Conservation (phyloP, 2,797 vertebrate species). For the Bovichtus diacanthus region DNA sequence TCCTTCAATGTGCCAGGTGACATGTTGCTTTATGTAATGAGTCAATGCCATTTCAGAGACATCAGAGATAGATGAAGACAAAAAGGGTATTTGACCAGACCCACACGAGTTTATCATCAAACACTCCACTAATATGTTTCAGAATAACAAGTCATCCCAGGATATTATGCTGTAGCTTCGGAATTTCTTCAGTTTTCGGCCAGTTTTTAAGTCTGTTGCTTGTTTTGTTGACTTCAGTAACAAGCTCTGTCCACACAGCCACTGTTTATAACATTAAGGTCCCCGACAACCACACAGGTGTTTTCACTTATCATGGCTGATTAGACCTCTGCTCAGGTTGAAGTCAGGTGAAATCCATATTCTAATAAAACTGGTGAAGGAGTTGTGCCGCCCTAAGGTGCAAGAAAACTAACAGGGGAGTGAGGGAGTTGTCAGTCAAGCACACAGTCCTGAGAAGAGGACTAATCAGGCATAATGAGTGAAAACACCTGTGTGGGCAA, state of each 20-base stretch:
- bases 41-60: conserved; percentile 28
- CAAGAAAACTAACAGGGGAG: not conserved
- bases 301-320: not conserved
- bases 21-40: conserved; percentile 38
- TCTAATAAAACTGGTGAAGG: not conserved
- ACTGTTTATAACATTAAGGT: not conserved
- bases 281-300: not conserved
- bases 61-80: conserved; percentile 17
- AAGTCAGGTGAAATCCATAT: not conserved
- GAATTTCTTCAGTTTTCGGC: not conserved
- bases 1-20: conserved; percentile 24
- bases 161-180: not conserved
- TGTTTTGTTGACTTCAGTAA: not conserved
- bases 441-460: not conserved
- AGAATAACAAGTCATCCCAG: not conserved
- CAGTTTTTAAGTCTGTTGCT: not conserved
- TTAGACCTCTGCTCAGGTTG: not conserved
- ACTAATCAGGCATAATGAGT: conserved; percentile 1
- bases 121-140: not conserved
- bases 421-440: conserved; percentile 6
- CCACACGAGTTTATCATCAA: not conserved
- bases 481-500: conserved; percentile 27
- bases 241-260: not conserved
- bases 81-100: conserved; percentile 26
- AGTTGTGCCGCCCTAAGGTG: not conserved